Base-by-base conservation (phyloP, 2,888 invertebrate species). In the Eupithecia exiguata region DNA sequence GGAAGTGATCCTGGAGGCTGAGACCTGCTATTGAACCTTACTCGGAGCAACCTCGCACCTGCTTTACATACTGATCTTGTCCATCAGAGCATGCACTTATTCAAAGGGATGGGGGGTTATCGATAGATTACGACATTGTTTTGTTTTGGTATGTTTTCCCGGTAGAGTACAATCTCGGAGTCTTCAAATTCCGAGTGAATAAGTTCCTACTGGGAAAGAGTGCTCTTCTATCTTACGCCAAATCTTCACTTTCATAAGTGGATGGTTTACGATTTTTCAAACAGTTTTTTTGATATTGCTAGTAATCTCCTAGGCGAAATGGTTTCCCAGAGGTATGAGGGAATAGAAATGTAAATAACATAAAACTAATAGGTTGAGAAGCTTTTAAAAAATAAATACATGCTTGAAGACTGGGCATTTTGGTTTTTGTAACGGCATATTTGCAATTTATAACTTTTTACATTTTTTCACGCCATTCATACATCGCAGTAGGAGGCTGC, bases 61-160 rank as follows among this genome's bases (percentile, higher is more conserved):
- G 87, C 84, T 94, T 93, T 91, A 92, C 92, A 92, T 92, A 92
- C 91, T 88, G 88, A 91, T 91, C 92, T 90, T 86, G 89, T 87
- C 85, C 85, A 83, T 88, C 88, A 87, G 79, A 85, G 81, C 84
- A 82, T 90, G 92, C 88, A 91, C 93, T 91, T 90, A 92, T 93
- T 93, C 91, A 78, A 68, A 91, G 91, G 79, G 92, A 89, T 88
- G 92, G 80, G 84, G 80, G 71, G 49, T 66, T 87, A 81, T 90
- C 88, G 89, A 91, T 86, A 80, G 69, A 74, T 71, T 74, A 53
- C 25, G 12, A 58, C 2, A 21, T 21, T 10, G n/a, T n/a, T 49
- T 53, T 9, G 10, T 5, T 53, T 53, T 18, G 46, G 6, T 46
- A 7, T 46, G n/a, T 7, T 46, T 46, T n/a, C 1, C 9, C 7